These are phyloP conservation scores for Desmodus rotundus DNA, from an alignment of 2,113 vertebrate species.

Conservation along the genomic window DNA sequence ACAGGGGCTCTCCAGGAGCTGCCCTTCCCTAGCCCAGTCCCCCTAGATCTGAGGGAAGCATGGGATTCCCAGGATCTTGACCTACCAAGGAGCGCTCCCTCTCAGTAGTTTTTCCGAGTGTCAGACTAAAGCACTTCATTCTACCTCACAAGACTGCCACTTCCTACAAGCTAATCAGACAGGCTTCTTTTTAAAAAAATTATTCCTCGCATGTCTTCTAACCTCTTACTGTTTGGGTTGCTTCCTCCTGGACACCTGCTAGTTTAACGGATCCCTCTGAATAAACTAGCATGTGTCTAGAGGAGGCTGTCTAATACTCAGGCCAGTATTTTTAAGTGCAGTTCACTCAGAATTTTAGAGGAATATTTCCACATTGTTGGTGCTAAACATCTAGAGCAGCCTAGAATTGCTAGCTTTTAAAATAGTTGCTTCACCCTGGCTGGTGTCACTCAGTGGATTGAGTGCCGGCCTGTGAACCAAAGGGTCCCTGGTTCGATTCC, in stretches of 20 bases:
- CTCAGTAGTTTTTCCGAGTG: background rate
- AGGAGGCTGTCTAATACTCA: background rate
- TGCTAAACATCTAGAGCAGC: background rate
- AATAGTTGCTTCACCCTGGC: background rate
- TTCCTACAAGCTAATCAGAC: background rate
- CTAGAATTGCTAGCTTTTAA: background rate
- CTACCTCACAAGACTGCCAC: background rate
- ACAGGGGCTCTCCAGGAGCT: background rate
- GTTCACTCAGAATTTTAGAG: background rate
- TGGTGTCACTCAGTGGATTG: too few relatives aligned
- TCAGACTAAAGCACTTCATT: background rate
- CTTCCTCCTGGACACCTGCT: background rate
- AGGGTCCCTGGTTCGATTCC: too few relatives aligned
- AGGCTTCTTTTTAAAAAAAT: background rate
- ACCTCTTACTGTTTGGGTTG: background rate
- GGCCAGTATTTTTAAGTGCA: background rate
- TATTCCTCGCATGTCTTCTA: slow-evolving; percentile 3
- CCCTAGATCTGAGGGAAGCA: background rate
- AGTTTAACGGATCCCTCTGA: background rate
- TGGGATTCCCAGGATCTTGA: background rate
- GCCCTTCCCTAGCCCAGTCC: background rate
- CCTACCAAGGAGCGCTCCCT: background rate
- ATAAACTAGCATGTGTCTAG: background rate
- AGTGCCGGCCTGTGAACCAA: too few relatives aligned
- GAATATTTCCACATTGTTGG: background rate